These are phyloP conservation scores for Clepsis dumicolana DNA, from an alignment of 2,888 invertebrate species.

Conservation along the genomic window DNA sequence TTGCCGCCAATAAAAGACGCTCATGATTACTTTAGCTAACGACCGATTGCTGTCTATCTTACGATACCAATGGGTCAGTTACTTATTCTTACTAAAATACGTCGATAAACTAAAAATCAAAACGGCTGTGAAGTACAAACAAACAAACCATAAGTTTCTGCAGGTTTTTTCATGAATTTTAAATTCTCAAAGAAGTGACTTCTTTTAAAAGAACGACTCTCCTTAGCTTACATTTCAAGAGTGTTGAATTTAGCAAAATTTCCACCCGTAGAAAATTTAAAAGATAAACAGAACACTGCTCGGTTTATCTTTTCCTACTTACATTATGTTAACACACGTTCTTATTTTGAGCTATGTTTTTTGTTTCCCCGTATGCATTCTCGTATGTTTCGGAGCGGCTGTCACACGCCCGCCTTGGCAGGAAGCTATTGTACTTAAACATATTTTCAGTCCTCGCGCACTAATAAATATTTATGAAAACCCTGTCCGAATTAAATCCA, in stretches of 20 bases:
- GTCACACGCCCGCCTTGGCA: conserved; percentile 57
- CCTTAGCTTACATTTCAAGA: not conserved
- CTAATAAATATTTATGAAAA: conserved; percentile 72
- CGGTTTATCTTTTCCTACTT: conserved; percentile 45
- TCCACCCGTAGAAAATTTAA: conserved; percentile 22
- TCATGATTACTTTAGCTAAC: too few relatives aligned
- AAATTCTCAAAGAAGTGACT: not conserved
- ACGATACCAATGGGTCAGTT: too few relatives aligned
- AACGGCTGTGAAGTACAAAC: too few relatives aligned
- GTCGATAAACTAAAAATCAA: too few relatives aligned
- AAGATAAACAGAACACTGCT: conserved; percentile 14
- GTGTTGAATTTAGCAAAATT: conserved; percentile 9
- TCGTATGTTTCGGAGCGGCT: conserved; percentile 61
- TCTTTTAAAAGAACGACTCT: not conserved
- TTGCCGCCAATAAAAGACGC: too few relatives aligned
- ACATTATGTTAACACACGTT: conserved; percentile 59
- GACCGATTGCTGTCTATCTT: too few relatives aligned
- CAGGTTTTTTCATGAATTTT: not conserved
- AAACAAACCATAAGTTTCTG: too few relatives aligned
- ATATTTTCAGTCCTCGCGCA: conserved; percentile 57
- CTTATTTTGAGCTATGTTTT: conserved; percentile 59
- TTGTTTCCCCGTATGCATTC: conserved; percentile 51
- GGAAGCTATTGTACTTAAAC: conserved; percentile 60
- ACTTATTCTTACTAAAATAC: too few relatives aligned
- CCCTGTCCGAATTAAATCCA: conserved; percentile 68